Base-by-base conservation (phyloP, 2,113 vertebrate species). In the Odontesthes bonariensis region DNA sequence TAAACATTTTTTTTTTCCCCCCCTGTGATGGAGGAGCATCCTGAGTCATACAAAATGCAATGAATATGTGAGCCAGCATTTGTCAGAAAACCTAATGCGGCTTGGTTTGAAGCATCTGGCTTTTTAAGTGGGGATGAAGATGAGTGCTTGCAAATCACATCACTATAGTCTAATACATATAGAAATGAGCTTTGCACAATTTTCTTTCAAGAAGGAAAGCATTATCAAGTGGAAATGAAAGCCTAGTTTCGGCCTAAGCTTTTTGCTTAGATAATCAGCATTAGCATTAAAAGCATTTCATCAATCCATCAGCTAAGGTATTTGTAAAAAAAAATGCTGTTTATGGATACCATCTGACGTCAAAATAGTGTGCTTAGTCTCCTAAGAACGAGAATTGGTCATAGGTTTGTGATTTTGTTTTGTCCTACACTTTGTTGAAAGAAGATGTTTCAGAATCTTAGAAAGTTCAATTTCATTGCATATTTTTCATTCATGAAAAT, bases 171-270 rank as follows among this genome's bases (percentile, higher is more conserved):
- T 40, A 22, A 40, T 59, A 14, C 57, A 40, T 16, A 59, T 33
- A 35, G 10, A 58, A 58, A 38, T n/a, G 10, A 59, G 32, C 56
- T 59, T 59, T 40, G 19, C 20, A 20, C 19, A 7, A 20, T 40
- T 59, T 59, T 20, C 12, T 59, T 59, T n/a, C 19, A 11, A 40
- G n/a, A 40, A 12, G 33, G 35, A 14, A 40, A 40, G 19, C 35
- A 20, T 59, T 59, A 58, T 47, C 16, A 51, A 32, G 17, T 9
- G 8, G 31, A 64, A 64, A 33, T 51, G 32, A 64, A 64, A 64
- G 31, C 5, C 16, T 17, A 33, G 8, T 32, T 64, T 64, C 33
- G 46, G 6, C 27, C 23, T 49, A 20, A 64, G 46, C 44, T 13
- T 13, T 64, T 33, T 51, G 17, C 10, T 12, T 33, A 35, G 16